Base-by-base conservation (phyloP, 2,797 vertebrate genomes). In the Distichodus sexfasciatus region DNA sequence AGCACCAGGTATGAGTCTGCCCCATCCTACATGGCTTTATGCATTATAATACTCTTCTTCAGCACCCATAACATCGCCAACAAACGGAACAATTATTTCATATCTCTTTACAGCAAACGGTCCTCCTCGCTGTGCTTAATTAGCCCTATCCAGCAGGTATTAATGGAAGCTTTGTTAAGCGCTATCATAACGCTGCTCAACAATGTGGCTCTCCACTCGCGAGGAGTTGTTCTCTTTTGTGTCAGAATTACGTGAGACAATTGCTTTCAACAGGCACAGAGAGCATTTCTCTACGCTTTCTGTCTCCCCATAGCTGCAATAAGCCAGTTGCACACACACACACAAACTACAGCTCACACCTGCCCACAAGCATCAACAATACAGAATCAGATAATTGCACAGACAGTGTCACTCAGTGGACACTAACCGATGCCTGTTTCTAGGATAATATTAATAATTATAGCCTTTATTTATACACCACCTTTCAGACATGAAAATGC, bases 91-190 rank as follows among this genome's bases (percentile, higher is more conserved):
- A 59, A 66, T 78, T 70, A 72, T 74, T 83, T 73, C 61, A 67
- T 81, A 75, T 71, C 72, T 66, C 44, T 26, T 84, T 79, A 79
- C 81, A 76, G 65, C 86, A 82, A 82, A 80, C 80, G 79, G 79
- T 81, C 82, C 84, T 82, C 73, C 44, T 55, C 69, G 65, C 51
- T 79, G 50, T 60, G 79, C 79, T 80, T 87, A 87, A 92, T 91
- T 89, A 89, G 82, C 84, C 80, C 80, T 76, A 86, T 89, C 81
- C 83, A 85, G 85, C 89, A 90, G 89, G 87, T 89, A 85, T 87
- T 89, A 91, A 90, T 89, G 87, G 89, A 79, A 74, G 81, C 86
- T 86, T 89, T 90, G 84, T 90, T 84, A 82, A 76, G 73, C 48
- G 43, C 80, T 83, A 87, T 88, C 84, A 86, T 79, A 79, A 80